These are phyloP conservation scores for Drosophila pseudotalamancana DNA, from an alignment of 2,888 invertebrate species.

Conservation along the genomic window DNA sequence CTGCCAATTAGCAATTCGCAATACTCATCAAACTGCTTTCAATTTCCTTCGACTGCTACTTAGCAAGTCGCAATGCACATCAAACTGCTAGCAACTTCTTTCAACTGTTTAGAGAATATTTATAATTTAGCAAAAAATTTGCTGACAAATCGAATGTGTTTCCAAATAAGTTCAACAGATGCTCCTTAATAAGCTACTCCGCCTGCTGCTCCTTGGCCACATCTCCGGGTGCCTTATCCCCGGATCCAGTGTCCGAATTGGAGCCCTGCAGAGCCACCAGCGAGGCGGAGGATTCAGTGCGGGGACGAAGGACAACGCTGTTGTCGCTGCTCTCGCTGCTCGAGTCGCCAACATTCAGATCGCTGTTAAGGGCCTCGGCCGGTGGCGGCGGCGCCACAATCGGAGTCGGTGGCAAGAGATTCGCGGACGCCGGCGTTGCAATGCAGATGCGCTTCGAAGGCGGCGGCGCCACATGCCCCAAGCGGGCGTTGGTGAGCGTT, in stretches of 20 bases:
- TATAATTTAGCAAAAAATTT: constrained; percentile 35
- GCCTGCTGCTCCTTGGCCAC: constrained; percentile 35
- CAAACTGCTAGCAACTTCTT: not conserved
- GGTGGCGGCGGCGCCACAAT: constrained; percentile 41
- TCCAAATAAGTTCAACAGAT: constrained; percentile 15
- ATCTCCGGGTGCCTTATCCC: constrained; percentile 51
- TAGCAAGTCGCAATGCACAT: not conserved
- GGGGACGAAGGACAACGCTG: constrained; percentile 62
- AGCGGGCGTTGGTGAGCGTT: constrained; percentile 70
- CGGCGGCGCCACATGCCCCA: constrained; percentile 77
- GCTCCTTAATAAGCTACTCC: constrained; percentile 18
- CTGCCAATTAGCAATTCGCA: too few species aligned
- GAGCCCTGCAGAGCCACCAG: constrained; percentile 42
- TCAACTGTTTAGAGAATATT: constrained; percentile 8
- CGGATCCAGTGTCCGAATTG: constrained; percentile 57
- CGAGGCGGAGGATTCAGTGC: constrained; percentile 42
- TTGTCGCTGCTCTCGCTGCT: constrained; percentile 72
- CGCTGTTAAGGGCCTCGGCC: constrained; percentile 37
- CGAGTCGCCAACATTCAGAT: constrained; percentile 61
- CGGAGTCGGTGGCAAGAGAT: constrained; percentile 44
- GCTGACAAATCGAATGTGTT: constrained; percentile 20
- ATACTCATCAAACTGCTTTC: too few species aligned
- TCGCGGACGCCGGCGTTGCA: constrained; percentile 17
- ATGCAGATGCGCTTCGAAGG: constrained; percentile 73
- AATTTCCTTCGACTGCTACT: too few species aligned